phyloP scores from a whole-genome alignment of 92 coral and sea anemone genomes.

The Actinostola sp. region DNA sequence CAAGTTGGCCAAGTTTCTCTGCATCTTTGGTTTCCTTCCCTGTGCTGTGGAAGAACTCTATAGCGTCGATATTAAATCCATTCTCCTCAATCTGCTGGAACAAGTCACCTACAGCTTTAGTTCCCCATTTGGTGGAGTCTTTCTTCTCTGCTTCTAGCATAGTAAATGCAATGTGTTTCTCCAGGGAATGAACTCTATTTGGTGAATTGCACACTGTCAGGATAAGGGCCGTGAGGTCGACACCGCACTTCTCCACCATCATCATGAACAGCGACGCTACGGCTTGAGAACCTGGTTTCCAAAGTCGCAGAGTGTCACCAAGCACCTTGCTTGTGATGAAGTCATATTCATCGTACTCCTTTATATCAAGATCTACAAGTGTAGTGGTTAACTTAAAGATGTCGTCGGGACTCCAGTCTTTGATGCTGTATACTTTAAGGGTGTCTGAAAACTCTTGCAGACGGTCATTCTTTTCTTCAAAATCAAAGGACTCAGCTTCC shows the following conservation, averaged over 20 bases:
- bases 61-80: constrained; percentile 83
- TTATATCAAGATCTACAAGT: constrained; percentile 51
- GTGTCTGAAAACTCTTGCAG: constrained; percentile 55
- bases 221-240: constrained; percentile 64
- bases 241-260: constrained; percentile 64
- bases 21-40: constrained; percentile 83
- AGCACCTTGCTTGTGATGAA: constrained; percentile 60
- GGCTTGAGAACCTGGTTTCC: constrained; percentile 59
- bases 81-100: constrained; percentile 80
- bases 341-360: constrained; percentile 80
- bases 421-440: constrained; percentile 46
- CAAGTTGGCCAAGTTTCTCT: constrained; percentile 73
- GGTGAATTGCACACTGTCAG: constrained; percentile 85
- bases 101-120: constrained; percentile 75
- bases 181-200: constrained; percentile 57
- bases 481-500: constrained; percentile 21
- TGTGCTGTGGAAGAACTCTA: constrained; percentile 78
- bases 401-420: constrained; percentile 65
- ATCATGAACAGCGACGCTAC: constrained; percentile 66
- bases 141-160: constrained; percentile 63
- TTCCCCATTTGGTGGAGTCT: constrained; percentile 68
- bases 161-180: constrained; percentile 71
- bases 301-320: constrained; percentile 69
- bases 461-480: constrained; percentile 33
- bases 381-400: constrained; percentile 65